phyloP scores from a whole-genome alignment of 2,888 invertebrate species.

The Volucella inflata region DNA sequence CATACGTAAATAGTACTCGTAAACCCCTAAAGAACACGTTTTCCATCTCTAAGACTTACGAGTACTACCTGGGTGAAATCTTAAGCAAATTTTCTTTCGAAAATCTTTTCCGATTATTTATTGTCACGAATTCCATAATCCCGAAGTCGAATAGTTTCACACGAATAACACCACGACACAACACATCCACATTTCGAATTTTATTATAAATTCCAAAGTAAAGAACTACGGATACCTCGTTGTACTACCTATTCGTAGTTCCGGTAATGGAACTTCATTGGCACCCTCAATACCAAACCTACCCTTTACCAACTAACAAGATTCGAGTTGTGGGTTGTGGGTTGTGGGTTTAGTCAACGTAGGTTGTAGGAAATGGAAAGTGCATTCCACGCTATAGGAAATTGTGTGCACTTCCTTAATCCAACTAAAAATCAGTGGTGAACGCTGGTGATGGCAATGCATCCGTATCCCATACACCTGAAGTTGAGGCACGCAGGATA shows the following conservation, averaged over 20 bases:
- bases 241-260: background rate
- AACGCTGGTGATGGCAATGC: background rate
- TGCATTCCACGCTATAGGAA: slow-evolving; percentile 45
- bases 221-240: slow-evolving; percentile 23
- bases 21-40: slow-evolving; percentile 53
- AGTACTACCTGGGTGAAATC: slow-evolving; percentile 39
- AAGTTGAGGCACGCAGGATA: slow-evolving; percentile 30
- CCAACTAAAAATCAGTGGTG: slow-evolving; percentile 37
- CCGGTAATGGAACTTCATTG: slow-evolving; percentile 13
- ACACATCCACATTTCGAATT: slow-evolving; percentile 54
- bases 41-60: slow-evolving; percentile 63
- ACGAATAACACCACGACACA: slow-evolving; percentile 61
- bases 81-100: slow-evolving; percentile 63
- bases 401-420: slow-evolving; percentile 53
- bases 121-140: slow-evolving; percentile 75
- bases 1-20: slow-evolving; percentile 33
- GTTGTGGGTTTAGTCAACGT: background rate
- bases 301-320: background rate
- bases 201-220: slow-evolving; percentile 61
- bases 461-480: background rate
- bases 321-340: background rate
- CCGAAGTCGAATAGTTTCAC: slow-evolving; percentile 73
- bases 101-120: slow-evolving; percentile 72
- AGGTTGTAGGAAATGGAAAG: slow-evolving; percentile 44
- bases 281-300: background rate